Evolutionary conservation across 2,888 invertebrate genomes (phyloP).

Genomic region (Zele albiditarsus): DNA sequence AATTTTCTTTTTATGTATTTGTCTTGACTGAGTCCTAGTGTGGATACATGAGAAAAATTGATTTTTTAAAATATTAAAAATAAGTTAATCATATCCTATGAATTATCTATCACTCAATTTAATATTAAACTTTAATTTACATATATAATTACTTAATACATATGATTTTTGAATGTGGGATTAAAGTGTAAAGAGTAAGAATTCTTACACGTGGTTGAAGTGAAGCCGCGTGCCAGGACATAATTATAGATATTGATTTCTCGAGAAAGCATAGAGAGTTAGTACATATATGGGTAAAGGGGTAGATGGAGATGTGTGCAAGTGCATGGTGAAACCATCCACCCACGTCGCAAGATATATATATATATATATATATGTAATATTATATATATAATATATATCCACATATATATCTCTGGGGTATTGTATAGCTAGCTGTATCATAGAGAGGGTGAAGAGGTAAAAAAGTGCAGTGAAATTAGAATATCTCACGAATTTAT

Average conservation of each 20-base stretch:
- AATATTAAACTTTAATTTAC: no score
- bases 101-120: not conserved
- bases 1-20: no score
- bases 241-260: constrained; percentile 67
- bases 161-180: not conserved
- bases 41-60: no score
- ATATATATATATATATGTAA: no score
- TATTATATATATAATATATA: not conserved
- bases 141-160: not conserved
- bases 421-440: not conserved
- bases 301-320: constrained; percentile 34
- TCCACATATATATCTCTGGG: not conserved
- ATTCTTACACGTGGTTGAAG: constrained; percentile 3
- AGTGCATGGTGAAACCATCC: constrained; percentile 33
- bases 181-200: not conserved
- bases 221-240: constrained; percentile 54
- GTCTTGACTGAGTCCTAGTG: no score
- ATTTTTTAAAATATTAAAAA: not conserved
- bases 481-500: constrained; percentile 19
- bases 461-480: not conserved
- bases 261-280: constrained; percentile 44
- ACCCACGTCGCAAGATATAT: not conserved
- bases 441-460: not conserved
- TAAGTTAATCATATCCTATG: not conserved
- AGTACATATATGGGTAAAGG: constrained; percentile 4